Evolutionary conservation across 1,140 invertebrate genomes (phyloP), one percentile per base, ranked within the genome.

Genomic region (Sinella curviseta): DNA sequence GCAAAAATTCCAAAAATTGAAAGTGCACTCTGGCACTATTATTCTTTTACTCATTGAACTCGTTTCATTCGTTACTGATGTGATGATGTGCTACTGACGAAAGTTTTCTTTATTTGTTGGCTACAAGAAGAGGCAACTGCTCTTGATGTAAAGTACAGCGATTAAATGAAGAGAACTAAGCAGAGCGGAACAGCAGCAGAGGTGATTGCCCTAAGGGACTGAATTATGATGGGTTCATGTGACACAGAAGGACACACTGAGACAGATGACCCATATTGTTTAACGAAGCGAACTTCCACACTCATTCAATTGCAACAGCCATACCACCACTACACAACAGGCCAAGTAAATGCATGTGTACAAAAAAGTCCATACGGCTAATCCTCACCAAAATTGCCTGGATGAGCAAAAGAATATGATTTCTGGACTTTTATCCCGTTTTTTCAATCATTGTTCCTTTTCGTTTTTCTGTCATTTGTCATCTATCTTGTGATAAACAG

Each of bases 241-340:
- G 39, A 48, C 39, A 48, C 39, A 48, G 39, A 20, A 48, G 39
- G 39, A 48, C 39, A 48, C 24, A 14, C 24, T 60, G 2, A 70
- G 8, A n/a, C 65, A 70, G 65, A 70, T 70, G 65, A 70, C 65
- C 65, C 65, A 70, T 70, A 31, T 70, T 70, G 65, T 70, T 30
- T 31, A 70, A 14, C 31, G 26, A 70, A 70, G 28, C 65, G 65
- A 17, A 70, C 65, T 70, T 70, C 65, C 65, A 70, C 30, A 33
- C 12, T n/a, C 3, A 31, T 8, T 70, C 65, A 70, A 70, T 70
- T 70, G 2, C n/a, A 20, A 48, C 20, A n/a, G n/a, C 20, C 39
- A 48, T 8, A 20, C 8, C 20, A 48, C 39, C 39, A 48, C n/a
- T 48, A 20, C 20, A 48, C 39, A 48, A 48, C 39, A n/a, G n/a